Evolutionary conservation across 2,888 invertebrate genomes (phyloP).

Genomic region (Tridacna gigas): DNA sequence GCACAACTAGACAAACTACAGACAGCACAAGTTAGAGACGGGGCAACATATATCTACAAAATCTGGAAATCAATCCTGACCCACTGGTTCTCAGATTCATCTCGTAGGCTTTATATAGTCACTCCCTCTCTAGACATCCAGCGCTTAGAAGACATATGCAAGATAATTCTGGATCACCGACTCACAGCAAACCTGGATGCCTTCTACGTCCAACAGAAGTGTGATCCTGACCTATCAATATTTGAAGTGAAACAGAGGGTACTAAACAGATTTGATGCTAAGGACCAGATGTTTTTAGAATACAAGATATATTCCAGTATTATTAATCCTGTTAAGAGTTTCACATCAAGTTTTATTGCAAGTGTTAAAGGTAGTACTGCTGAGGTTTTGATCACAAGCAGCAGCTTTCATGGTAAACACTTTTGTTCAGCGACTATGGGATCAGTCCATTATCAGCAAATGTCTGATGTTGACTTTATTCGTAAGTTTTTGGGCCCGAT

Average conservation of each 20-base stretch:
- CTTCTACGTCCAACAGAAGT: constrained; percentile 71
- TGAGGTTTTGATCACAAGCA: constrained; percentile 76
- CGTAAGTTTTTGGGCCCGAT: constrained; percentile 70
- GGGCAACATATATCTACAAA: constrained; percentile 74
- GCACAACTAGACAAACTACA: constrained; percentile 65
- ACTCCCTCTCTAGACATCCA: constrained; percentile 78
- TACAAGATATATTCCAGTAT: constrained; percentile 77
- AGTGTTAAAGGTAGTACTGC: constrained; percentile 72
- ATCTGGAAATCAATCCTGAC: constrained; percentile 81
- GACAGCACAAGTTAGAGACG: constrained; percentile 70
- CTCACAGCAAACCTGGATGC: constrained; percentile 74
- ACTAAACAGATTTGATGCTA: constrained; percentile 66
- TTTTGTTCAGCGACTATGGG: constrained; percentile 71
- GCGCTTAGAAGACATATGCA: constrained; percentile 77
- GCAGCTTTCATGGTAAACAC: constrained; percentile 75
- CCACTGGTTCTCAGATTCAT: constrained; percentile 75
- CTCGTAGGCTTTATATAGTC: constrained; percentile 76
- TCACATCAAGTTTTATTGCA: constrained; percentile 77
- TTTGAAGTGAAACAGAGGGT: constrained; percentile 70
- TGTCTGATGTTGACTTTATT: constrained; percentile 73
- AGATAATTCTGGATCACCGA: constrained; percentile 72
- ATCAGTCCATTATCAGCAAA: constrained; percentile 64
- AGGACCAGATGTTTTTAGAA: constrained; percentile 77
- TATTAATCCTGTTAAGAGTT: constrained; percentile 72
- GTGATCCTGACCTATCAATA: constrained; percentile 64